Evolutionary conservation across 2,888 invertebrate species (phyloP), one percentile per base, ranked within the genome.

Genomic region (Nymphalis urticae): DNA sequence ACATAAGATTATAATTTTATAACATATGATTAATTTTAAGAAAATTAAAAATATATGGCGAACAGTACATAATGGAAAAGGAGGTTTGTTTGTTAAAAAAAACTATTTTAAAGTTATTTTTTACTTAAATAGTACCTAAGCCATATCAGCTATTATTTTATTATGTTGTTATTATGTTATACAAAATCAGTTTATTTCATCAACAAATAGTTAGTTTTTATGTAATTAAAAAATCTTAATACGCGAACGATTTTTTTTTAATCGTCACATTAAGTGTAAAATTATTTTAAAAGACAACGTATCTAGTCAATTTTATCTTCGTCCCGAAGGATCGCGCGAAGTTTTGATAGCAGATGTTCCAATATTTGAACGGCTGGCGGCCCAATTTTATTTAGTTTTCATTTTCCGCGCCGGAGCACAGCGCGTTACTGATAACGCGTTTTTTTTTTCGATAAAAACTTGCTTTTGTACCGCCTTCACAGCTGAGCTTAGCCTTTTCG

Each of bases 351-450:
- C 78, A 79, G 76, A 78, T 77, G 79, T 79, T 78, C 72, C 78
- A 75, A 78, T 79, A 80, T 80, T 79, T 79, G 77, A 78, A 73
- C 75, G 75, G 73, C 60, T 67, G 76, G 72, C 74, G 69, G 72
- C 73, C 71, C 72, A 75, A 72, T 77, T 80, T 81, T 81, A 80
- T 80, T 82, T 80, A 80, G 80, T 80, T 82, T 81, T 78, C 80
- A 82, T 82, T 81, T 81, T 82, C 78, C 78, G 75, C 78, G 71
- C 67, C 69, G 71, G 54, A 72, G 70, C 72, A 64, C 75, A 65
- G 60, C 69, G 60, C 70, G 70, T 69, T 66, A 67, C 65, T 73
- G 76, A 74, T 76, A 77, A 76, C 75, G 72, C 50, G 47, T 68
- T 66, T 67, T 68, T 63, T 64, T 47, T 59, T 60, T 70, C 60